Base-by-base conservation (phyloP, 2,888 invertebrate species). In the Steinernema carpocapsae region DNA sequence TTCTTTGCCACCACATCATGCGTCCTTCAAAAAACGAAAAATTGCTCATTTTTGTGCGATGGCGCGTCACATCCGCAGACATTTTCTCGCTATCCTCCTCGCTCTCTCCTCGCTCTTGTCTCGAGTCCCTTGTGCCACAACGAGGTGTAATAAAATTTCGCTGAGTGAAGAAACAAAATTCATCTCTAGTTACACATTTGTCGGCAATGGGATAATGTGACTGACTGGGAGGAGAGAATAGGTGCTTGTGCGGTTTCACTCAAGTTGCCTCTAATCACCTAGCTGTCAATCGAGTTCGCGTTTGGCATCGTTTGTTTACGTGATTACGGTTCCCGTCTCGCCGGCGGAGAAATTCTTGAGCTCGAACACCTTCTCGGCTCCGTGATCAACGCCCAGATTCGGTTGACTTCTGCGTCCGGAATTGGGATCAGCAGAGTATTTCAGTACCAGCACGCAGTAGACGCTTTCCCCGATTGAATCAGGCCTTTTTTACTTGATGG, bases 181-280 rank as follows among this genome's bases (percentile, higher is more conserved):
- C 64, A 64, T 64, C 64, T 64, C 64, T 64, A 64, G 64, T 64
- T 64, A 64, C 64, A 64, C 64, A 64, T 64, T 64, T 64, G 64
- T 64, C 64, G 64, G 64, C 64, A 64, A 64, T 64, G 64, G 64
- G 64, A 64, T 64, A 64, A 64, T 64, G 64, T 64, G 64, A 64
- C 64, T 29, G 64, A 29, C 29, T 64, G 64, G 32, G 64, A 64
- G 64, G 64, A 29, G 32, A 64, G 32, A 32, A 64, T 52, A 22
- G 52, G 24, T 52, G 64, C 14, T 32, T 64, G 29, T 64, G 64
- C 64, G 64, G 32, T 29, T 64, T 64, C 64, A 37, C 32, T 19
- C 56, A 26, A 24, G 7, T 32, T 32, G 64, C 19, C 64, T 26
- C 64, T 29, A 26, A 29, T 37, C 26, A 64, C 22, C 24, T 24